Base-by-base conservation (phyloP, 2,113 vertebrate genomes). In the Nothobranchius kuhntae region DNA sequence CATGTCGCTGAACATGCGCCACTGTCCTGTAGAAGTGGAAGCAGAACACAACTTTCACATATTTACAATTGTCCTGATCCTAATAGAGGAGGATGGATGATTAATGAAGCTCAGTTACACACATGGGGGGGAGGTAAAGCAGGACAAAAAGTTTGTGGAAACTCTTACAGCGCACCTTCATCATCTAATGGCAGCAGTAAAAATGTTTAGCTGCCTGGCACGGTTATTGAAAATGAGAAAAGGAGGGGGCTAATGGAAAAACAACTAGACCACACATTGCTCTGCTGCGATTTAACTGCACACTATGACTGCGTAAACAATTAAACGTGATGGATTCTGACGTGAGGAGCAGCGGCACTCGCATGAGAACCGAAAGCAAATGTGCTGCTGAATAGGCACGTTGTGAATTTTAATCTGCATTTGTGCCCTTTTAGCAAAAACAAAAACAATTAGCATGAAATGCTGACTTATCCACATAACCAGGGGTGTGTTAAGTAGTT, bases 131-230 rank as follows among this genome's bases (percentile, higher is more conserved):
- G 38, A n/a, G 10, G 15, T 51, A 84, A 78, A 75, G 76, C 38
- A 76, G 82, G 56, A 85, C 63, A 77, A 68, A 63, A 71, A 74
- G 73, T 82, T 83, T 76, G 82, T 84, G 87, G 86, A 87, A 89
- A 90, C 65, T 87, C 78, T 91, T 86, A 86, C 78, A 68, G 70
- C 35, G 48, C 86, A 81, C 68, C 83, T 77, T 79, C 73, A 88
- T 88, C 83, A 79, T 85, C 75, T 75, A 84, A 86, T 83, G 65
- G 78, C 75, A 72, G 77, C 80, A 73, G 74, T 61, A 68, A 77
- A 88, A 75, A 68, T 53, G 75, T 80, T 78, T 79, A 53, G 74
- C 73, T 69, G 79, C 79, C 77, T 77, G 85, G 86, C 80, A 78
- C 69, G 57, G 70, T 74, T 67, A 81, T 17, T 82, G 53, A 86